A percentile compares a stretch with the other conserved stretches of the same genome.
Evolutionary conservation across 2,113 vertebrate genomes (phyloP).

Genomic region (Fregetta grallaria): DNA sequence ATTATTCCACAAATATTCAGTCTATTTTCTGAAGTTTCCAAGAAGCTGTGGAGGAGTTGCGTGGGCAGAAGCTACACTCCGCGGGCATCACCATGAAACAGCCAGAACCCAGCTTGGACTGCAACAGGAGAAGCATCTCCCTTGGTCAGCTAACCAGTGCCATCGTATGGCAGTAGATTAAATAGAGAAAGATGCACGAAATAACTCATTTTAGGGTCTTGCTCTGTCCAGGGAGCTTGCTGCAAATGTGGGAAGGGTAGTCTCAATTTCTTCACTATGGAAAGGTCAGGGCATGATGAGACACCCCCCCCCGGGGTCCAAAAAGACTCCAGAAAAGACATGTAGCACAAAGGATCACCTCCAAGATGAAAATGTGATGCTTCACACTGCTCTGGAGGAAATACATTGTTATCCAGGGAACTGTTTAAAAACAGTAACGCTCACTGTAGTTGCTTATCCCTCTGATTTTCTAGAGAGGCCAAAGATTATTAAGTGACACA

Average conservation of each 20-base stretch:
- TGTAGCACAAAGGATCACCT: background rate
- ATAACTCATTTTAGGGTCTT: background rate
- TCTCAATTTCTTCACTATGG: background rate
- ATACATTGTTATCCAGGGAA: background rate
- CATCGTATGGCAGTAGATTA: background rate
- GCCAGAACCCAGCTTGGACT: rapidly evolving
- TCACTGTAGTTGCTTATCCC: background rate
- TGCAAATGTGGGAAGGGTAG: background rate
- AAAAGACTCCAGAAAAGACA: background rate
- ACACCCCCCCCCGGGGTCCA: background rate
- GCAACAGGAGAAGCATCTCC: background rate
- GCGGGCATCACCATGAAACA: background rate
- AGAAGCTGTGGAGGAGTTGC: background rate
- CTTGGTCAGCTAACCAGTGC: conserved; percentile 10
- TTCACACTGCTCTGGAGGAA: background rate
- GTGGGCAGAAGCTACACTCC: background rate
- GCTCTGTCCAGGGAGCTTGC: background rate
- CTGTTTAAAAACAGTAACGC: background rate
- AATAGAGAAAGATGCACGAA: background rate
- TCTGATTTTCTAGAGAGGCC: background rate
- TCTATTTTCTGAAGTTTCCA: background rate
- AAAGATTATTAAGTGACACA: background rate
- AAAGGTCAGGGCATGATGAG: background rate
- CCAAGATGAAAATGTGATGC: background rate
- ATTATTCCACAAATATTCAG: background rate